Percentiles rank a stretch among this genome's conserved stretches.
These are phyloP conservation scores for Xerus rutilus DNA, from an alignment of 2,797 vertebrate genomes.

Conservation along the genomic window DNA sequence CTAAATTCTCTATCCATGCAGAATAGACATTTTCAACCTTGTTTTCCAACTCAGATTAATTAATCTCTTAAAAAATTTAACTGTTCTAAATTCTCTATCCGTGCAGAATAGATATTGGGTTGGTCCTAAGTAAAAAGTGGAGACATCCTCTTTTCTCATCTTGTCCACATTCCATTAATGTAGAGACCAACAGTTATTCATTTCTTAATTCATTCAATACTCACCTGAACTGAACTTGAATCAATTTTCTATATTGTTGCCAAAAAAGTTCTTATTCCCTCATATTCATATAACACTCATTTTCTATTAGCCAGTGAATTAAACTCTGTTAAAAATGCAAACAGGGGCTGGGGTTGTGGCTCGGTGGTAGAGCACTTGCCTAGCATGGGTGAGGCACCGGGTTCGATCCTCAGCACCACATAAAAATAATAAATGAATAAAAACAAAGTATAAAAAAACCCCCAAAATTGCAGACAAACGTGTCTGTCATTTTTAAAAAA, in stretches of 20 bases:
- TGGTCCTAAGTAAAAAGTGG: neutral
- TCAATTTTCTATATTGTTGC: neutral
- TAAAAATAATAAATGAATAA: no score
- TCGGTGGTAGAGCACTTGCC: no score
- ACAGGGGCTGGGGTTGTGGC: neutral
- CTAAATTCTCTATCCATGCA: neutral
- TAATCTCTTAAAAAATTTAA: neutral
- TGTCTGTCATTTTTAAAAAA: neutral
- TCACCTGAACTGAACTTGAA: neutral
- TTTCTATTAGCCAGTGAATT: conserved; percentile 10
- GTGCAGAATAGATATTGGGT: neutral
- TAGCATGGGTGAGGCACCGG: no score
- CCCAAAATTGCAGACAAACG: no score
- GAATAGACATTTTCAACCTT: neutral
- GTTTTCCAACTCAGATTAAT: neutral
- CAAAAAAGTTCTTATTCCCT: neutral
- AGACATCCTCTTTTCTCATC: neutral
- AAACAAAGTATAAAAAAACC: no score
- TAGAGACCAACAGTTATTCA: neutral
- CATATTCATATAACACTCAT: neutral
- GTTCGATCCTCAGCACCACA: no score
- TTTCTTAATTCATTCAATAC: neutral
- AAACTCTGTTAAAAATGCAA: neutral
- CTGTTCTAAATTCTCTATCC: neutral
- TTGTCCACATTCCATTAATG: neutral